Evolutionary conservation across 1,140 invertebrate genomes (phyloP).

Genomic region (Drosophila tristis): DNA sequence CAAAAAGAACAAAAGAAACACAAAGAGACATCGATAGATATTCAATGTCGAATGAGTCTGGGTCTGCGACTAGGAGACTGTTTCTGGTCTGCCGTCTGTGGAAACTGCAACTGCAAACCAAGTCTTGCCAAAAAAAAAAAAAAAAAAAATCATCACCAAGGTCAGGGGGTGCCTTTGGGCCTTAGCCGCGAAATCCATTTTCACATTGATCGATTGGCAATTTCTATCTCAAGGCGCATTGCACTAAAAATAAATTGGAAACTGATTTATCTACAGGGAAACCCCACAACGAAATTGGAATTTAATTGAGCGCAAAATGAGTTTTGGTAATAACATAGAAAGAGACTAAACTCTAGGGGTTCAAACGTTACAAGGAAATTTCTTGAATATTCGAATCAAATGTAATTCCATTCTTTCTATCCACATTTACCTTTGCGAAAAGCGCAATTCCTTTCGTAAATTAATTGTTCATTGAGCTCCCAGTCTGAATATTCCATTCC

Average conservation of each 20-base stretch:
- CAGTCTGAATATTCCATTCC: too few species aligned
- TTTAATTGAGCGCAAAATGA: conserved; percentile 62
- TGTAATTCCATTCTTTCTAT: too few species aligned
- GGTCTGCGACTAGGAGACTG: conserved; percentile 10
- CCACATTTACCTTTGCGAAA: too few species aligned
- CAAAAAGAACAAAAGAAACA: conserved; percentile 16
- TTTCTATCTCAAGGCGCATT: conserved; percentile 37
- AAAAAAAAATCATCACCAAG: conserved; percentile 51
- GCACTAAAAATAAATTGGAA: conserved; percentile 59
- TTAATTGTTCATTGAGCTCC: too few species aligned
- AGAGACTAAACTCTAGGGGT: too few species aligned
- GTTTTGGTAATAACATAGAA: conserved; percentile 10
- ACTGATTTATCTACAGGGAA: conserved; percentile 44
- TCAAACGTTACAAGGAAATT: too few species aligned
- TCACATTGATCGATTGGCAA: conserved; percentile 66
- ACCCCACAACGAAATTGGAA: conserved; percentile 17
- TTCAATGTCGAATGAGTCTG: conserved; percentile 11
- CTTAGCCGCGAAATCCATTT: conserved; percentile 34
- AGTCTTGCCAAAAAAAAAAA: conserved; percentile 30
- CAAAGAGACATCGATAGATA: conserved; percentile 24
- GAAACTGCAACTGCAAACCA: conserved; percentile 49
- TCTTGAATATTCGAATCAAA: too few species aligned
- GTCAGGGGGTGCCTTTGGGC: conserved; percentile 24
- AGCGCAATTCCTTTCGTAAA: too few species aligned
- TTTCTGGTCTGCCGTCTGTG: conserved; percentile 20